Evolutionary conservation across 2,888 invertebrate genomes (phyloP).

Genomic region (Cryptocephalus moraei): DNA sequence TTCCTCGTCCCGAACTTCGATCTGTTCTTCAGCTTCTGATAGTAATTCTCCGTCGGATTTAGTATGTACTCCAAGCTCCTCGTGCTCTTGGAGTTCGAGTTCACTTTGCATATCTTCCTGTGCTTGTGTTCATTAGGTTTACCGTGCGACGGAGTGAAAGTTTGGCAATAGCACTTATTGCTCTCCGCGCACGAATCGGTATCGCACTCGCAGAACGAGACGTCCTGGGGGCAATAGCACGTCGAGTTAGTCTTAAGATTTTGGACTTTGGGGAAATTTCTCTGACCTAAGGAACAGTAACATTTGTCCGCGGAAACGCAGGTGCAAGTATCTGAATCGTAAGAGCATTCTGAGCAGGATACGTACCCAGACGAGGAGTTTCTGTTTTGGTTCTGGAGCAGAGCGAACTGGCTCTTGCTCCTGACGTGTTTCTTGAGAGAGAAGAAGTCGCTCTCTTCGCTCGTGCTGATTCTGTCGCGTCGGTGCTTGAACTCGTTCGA

Average conservation of each 20-base stretch:
- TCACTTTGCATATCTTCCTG: conserved; percentile 32
- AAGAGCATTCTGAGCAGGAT: conserved; percentile 79
- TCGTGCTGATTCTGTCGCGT: conserved; percentile 31
- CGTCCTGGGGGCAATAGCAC: conserved; percentile 52
- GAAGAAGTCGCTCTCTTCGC: conserved; percentile 41
- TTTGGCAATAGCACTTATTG: conserved; percentile 77
- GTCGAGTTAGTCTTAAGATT: conserved; percentile 26
- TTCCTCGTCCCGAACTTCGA: conserved; percentile 16
- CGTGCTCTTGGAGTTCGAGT: conserved; percentile 33
- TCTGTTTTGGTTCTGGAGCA: conserved; percentile 24
- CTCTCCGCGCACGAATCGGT: conserved; percentile 81
- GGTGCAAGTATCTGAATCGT: conserved; percentile 75
- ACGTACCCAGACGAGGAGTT: conserved; percentile 58
- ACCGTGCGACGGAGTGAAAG: conserved; percentile 7
- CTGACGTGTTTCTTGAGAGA: conserved; percentile 27
- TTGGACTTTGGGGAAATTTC: conserved; percentile 30
- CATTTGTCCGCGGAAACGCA: conserved; percentile 71
- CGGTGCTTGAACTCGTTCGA: conserved; percentile 11
- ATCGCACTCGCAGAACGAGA: conserved; percentile 64
- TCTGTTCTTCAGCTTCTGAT: conserved; percentile 34
- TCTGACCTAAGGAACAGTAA: conserved; percentile 66
- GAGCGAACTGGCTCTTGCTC: conserved; percentile 5
- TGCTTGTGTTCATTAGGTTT: conserved; percentile 18
- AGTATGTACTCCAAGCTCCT: conserved; percentile 45
- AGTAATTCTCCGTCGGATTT: conserved; percentile 43